Evolutionary conservation across 1,140 invertebrate species (phyloP), one percentile per base, ranked within the genome.

Genomic region (Watersipora subatra): DNA sequence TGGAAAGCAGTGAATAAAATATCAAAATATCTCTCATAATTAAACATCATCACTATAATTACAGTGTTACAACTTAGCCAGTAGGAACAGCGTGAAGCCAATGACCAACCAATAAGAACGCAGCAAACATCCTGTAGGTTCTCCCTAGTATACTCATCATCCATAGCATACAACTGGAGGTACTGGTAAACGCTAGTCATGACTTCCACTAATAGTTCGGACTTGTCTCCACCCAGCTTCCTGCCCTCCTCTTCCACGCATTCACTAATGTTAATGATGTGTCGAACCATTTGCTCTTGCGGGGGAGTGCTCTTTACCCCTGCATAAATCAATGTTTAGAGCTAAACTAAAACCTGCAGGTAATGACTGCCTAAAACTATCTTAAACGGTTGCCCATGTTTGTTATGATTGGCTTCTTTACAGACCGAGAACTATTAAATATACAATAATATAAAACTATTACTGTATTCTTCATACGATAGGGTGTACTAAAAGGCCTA

Each of bases 181-280:
- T 63, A 70, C 30, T 65, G 28, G 57, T 72, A 70, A 2, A 69
- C 27, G 1, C 28, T 17, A 20, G 22, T 30, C 67, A 72, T 67
- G 1, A 70, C 20, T 7, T 65, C 25, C 17, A 61, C 2, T 2
- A 69, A 2, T 20, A 58, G 1, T 26, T 65, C 57, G 26, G 2
- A 17, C 25, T 63, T 24, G 2, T 57, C 2, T 61, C 25, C 17
- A 26, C 26, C 56, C 2, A 3, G 2, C 27, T 64, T 65, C 62
- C 63, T 34, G 26, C 15, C 61, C 3, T 65, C 28, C 28, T 63
- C 61, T 62, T 63, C 34, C 34, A 69, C 58, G 19, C 29, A 24
- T 1, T 57, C 34, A 59, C 62, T 67, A 28, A 69, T 64, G 30
- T 66, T 68, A 24, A 57, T 64, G 2, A 65, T 15, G 63, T 69